Evolutionary conservation across 2,113 vertebrate genomes (phyloP), one percentile per base, ranked within the genome.

Genomic region (Gopherus evgoodei): DNA sequence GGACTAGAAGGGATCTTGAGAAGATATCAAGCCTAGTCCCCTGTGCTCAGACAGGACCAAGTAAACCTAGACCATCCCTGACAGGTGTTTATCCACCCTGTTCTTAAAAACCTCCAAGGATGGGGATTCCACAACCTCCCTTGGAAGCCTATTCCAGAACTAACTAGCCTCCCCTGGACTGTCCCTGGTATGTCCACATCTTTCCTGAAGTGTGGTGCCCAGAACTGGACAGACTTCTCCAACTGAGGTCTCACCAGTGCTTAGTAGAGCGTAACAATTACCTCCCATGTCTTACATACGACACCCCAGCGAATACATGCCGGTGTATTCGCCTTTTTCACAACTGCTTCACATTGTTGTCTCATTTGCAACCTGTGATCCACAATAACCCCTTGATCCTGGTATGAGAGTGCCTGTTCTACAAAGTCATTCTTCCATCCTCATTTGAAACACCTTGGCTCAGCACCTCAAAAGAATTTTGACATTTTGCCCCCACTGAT

Each of bases 331-430:
- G 35, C 62, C 31, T 69, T 69, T 69, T 69, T 69, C 4, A 69
- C 31, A 69, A 19, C 31, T 69, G 31, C 31, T 69, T 69, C 31
- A 69, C 8, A 19, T 19, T n/a, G 35, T 69, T n/a, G 62, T n/a
- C 35, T 19, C 16, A n/a, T 19, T 19, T 69, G n/a, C 16, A 16
- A 19, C 16, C 35, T 69, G 62, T 69, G 62, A 69, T n/a, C 62
- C 31, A n/a, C 14, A 35, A 69, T 69, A 35, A 69, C 17, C 13
- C 62, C 35, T 35, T 16, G 35, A 35, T 69, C 57, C 35, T 69
- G 35, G 19, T 69, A 8, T 19, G 8, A 11, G 25, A n/a, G 11
- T 78, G 13, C 13, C 31, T 0, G 2, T 21, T 6, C 11, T 2
- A 69, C 2, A 56, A 44, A 25, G 59, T 17, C 8, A 44, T 25